Evolutionary conservation across 64 coral and sea anemone genomes (phyloP).

Genomic region (Dendronephthya gigantea): DNA sequence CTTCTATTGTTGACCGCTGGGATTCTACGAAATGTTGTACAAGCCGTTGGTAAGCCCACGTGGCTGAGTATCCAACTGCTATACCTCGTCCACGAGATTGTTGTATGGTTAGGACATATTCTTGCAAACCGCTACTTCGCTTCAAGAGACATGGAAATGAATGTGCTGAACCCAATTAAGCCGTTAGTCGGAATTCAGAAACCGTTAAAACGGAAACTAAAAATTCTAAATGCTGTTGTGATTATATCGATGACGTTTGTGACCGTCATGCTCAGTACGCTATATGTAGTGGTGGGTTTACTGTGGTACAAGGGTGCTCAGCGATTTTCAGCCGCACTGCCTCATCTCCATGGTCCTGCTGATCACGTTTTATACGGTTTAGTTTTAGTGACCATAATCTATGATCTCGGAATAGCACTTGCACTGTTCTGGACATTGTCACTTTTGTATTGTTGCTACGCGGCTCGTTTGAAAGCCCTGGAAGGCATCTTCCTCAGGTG

Average conservation of each 20-base stretch:
- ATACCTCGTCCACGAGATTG: background rate
- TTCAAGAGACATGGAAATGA: background rate
- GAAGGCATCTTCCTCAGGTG: background rate
- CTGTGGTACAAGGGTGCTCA: background rate
- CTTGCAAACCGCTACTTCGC: background rate
- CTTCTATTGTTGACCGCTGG: background rate
- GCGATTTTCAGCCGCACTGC: background rate
- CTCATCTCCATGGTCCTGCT: background rate
- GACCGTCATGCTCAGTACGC: background rate
- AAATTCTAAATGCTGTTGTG: background rate
- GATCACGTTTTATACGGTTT: background rate
- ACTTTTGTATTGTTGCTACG: background rate
- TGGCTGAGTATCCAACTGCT: background rate
- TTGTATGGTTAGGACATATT: background rate
- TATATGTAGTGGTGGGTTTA: background rate
- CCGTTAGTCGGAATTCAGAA: background rate
- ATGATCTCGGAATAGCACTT: conserved; percentile 4
- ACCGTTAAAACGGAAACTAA: background rate
- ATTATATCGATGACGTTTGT: background rate
- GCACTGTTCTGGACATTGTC: background rate
- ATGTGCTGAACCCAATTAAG: background rate
- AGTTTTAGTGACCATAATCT: background rate
- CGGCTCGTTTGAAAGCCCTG: background rate
- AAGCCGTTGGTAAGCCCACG: background rate
- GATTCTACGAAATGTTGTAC: background rate